These are phyloP conservation scores for Tyrannus savana DNA, from an alignment of 2,113 vertebrate species.

Conservation along the genomic window DNA sequence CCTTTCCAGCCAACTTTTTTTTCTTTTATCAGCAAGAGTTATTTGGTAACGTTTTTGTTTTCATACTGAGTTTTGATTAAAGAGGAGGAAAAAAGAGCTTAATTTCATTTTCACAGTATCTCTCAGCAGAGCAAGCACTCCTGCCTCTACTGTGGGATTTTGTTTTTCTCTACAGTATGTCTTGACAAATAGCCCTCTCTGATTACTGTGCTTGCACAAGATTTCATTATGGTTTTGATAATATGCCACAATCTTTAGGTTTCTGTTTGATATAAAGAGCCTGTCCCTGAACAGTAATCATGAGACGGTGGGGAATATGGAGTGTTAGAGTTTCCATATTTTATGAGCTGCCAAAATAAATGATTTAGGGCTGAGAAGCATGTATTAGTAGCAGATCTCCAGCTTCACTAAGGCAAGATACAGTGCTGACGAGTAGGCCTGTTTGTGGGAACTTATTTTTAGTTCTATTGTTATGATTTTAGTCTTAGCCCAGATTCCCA, in stretches of 20 bases:
- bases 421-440: conserved; percentile 6
- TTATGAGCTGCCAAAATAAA: conserved; percentile 72
- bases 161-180: conserved; percentile 61
- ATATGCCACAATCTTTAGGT: conserved; percentile 69
- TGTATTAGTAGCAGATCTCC: conserved; percentile 66
- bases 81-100: conserved; percentile 36
- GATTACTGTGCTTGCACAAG: conserved; percentile 64
- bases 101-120: conserved; percentile 63
- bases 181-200: conserved; percentile 73
- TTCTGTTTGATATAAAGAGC: conserved; percentile 65
- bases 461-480: conserved; percentile 18
- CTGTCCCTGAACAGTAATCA: conserved; percentile 68
- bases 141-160: conserved; percentile 69
- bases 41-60: conserved; percentile 62
- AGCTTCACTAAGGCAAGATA: conserved; percentile 51
- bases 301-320: conserved; percentile 57
- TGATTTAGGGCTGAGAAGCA: conserved; percentile 54
- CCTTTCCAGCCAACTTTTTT: conserved; percentile 15
- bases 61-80: conserved; percentile 65
- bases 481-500: conserved; percentile 31
- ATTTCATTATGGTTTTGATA: conserved; percentile 74
- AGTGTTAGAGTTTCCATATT: conserved; percentile 69
- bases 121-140: conserved; percentile 43
- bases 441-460: conserved; percentile 61
- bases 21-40: conserved; percentile 44